These are phyloP conservation scores for Tineola bisselliella DNA, from an alignment of 2,888 invertebrate species.

Conservation along the genomic window DNA sequence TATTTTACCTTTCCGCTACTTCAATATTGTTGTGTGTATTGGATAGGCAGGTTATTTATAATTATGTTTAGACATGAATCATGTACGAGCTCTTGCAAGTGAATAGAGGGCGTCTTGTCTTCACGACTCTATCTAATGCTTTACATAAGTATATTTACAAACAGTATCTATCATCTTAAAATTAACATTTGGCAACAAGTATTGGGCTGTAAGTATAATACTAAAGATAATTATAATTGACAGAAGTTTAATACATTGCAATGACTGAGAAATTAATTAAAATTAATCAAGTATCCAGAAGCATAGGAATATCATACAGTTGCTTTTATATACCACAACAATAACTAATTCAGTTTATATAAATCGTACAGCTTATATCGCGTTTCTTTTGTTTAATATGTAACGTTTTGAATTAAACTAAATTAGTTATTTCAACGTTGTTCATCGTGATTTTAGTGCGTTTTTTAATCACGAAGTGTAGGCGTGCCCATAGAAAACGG, in stretches of 20 bases:
- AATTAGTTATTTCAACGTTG: too few relatives aligned
- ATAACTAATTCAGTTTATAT: too few relatives aligned
- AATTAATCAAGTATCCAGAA: not conserved
- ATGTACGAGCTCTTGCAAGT: not conserved
- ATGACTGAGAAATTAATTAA: not conserved
- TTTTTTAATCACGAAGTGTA: too few relatives aligned
- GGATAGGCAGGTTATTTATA: not conserved
- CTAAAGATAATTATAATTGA: conserved; percentile 51
- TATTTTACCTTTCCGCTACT: conserved; percentile 34
- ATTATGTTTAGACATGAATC: not conserved
- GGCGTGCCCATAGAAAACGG: too few relatives aligned
- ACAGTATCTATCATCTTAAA: conserved; percentile 23
- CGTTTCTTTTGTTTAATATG: too few relatives aligned
- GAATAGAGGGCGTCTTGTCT: not conserved
- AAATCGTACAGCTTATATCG: too few relatives aligned
- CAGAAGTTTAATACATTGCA: conserved; percentile 27
- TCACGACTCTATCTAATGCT: not conserved
- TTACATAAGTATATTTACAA: not conserved
- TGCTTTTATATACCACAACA: too few relatives aligned
- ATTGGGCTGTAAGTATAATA: conserved; percentile 32
- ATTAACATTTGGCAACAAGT: conserved; percentile 60
- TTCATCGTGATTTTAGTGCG: too few relatives aligned
- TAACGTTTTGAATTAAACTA: too few relatives aligned
- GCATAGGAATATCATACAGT: too few relatives aligned
- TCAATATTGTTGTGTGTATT: not conserved